Base-by-base conservation (phyloP, 2,797 vertebrate genomes). In the Rhinichthys osculus region DNA sequence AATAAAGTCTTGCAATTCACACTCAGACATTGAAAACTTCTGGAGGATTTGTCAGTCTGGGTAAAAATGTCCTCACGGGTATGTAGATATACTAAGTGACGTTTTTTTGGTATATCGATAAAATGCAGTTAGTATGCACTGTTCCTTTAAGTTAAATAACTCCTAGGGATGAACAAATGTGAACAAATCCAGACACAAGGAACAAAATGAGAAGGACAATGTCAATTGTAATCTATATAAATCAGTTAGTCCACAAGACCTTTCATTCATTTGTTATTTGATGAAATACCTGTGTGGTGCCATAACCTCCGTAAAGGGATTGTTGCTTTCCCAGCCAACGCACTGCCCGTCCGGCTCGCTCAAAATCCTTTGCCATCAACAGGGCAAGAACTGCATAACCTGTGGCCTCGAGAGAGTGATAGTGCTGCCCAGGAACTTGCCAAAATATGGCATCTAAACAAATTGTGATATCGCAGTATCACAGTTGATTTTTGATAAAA, bases 361-460 rank as follows among this genome's bases (percentile, higher is more conserved):
- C 93, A 1, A 87, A 57, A 27, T 92, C 90, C 21, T 88, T 66
- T n/a, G 86, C 50, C 1, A 54, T 89, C 85, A 97, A 86, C 84
- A 97, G 90, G 81, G 97, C 95, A 83, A 98, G 89, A 79, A 98
- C 92, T 0, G 95, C 96, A 0, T 98, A 98, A 19, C 96, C 96
- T 0, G 97, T 97, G 84, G 96, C 96, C 87, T 98, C 97, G 33
- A 96, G 92, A 2, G 93, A 95, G 92, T 93, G 95, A 21, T 95
- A 74, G 0, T 0, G 84, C 70, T 93, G 78, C 0, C 88, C 89
- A 7, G 30, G 47, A 4, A 95, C 94, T 27, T 89, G 89, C 97
- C 97, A 98, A 44, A 92, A 88, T 23, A 42, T 0, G 64, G 86
- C 1, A 38, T 3, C 0, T 73, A 78, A 78, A 59, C 5, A 40